Evolutionary conservation across 1,140 invertebrate species (phyloP), one percentile per base, ranked within the genome.

Genomic region (Euura saliciscinereae): DNA sequence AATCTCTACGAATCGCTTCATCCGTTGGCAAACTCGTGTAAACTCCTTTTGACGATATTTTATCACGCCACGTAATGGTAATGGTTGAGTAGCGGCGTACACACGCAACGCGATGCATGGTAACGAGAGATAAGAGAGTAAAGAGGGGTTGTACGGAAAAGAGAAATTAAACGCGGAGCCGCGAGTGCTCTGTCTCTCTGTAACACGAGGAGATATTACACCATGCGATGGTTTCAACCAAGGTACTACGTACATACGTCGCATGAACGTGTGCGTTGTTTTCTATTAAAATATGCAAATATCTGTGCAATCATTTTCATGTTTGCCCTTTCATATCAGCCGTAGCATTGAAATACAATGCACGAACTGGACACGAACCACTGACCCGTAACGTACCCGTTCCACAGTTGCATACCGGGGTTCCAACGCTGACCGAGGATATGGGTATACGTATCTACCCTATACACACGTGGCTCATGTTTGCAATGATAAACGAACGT

Each of bases 401-500:
- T 69, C 44, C 68, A 46, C 44, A 67, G 28, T 42, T 42, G 43
- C 8, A 44, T 67, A 67, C 66, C 66, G 6, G 43, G n/a, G 42
- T 43, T 70, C 46, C 51, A 8, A 71, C 59, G 64, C 43, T 70
- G 59, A 46, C 45, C 43, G 43, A 6, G 28, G 28, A 1, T 28
- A 28, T 28, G 28, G 28, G 28, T 28, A 28, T 28, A 28, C 28
- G 7, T 45, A 59, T 8, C 64, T 64, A 64, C n/a, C n/a, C 59
- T 11, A 45, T 65, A 10, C 70, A 43, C 45, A 46, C 11, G 43
- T 74, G 71, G 75, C 76, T 76, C 73, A 71, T 70, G 73, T 72
- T 75, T 71, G 75, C 66, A 74, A 79, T 78, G 80, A 81, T 76
- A 78, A 81, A 81, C 77, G 74, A 72, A 70, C 75, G 76, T 76